Evolutionary conservation across 2,797 vertebrate species (phyloP).

Genomic region (Thamnophis elegans): DNA sequence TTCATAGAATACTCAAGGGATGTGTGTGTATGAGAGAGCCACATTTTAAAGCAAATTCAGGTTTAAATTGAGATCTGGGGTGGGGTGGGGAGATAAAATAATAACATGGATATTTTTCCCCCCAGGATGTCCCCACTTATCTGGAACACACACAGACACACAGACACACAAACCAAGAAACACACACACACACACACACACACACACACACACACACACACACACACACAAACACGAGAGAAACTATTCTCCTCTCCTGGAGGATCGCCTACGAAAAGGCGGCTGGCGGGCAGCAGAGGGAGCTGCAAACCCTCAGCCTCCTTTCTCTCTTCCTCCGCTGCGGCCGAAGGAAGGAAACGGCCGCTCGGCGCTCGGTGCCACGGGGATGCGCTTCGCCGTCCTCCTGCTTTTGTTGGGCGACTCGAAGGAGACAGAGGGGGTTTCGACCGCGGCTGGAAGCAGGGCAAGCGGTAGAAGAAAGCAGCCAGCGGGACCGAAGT

Average conservation of each 20-base stretch:
- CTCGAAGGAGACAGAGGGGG: background rate
- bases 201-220: background rate
- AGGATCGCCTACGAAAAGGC: background rate
- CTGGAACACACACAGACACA: background rate
- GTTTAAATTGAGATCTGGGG: background rate
- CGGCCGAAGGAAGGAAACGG: background rate
- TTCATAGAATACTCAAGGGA: background rate
- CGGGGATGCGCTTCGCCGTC: background rate
- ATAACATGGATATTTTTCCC: background rate
- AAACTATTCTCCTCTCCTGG: background rate
- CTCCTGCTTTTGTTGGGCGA: background rate
- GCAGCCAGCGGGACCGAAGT: background rate
- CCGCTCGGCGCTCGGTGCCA: background rate
- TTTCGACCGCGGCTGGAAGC: background rate
- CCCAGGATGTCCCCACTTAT: background rate
- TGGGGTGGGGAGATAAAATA: background rate
- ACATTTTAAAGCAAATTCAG: background rate
- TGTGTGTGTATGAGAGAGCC: background rate
- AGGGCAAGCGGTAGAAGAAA: background rate
- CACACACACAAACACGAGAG: too few species aligned
- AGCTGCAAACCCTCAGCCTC: background rate
- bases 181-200: background rate
- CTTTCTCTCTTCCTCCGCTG: background rate
- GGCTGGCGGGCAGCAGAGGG: background rate
- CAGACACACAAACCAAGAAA: too few species aligned